These are phyloP conservation scores for Melinaea menophilus DNA, from an alignment of 2,888 invertebrate species.

Conservation along the genomic window DNA sequence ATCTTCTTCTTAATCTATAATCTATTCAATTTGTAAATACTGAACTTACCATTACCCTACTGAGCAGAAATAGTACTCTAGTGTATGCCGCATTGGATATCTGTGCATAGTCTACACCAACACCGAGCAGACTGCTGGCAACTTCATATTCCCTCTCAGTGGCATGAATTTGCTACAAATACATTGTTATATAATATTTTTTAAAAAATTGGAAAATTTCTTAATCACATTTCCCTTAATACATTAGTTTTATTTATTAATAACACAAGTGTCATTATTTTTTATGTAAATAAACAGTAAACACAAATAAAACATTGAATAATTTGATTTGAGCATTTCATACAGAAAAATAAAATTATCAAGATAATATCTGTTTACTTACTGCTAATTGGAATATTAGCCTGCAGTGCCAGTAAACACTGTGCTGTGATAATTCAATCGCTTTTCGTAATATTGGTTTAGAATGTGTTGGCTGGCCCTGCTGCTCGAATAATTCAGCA, in stretches of 20 bases:
- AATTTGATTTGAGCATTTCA: not conserved
- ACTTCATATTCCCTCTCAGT: slow-evolving; percentile 93
- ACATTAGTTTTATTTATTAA: not conserved
- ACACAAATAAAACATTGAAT: not conserved
- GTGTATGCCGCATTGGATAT: slow-evolving; percentile 95
- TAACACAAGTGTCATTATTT: not conserved
- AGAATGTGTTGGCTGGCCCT: slow-evolving; percentile 88
- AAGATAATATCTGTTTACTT: slow-evolving; percentile 60
- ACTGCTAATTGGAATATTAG: slow-evolving; percentile 96
- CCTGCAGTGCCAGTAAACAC: slow-evolving; percentile 98
- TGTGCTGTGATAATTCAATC: slow-evolving; percentile 95
- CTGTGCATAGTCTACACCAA: slow-evolving; percentile 97
- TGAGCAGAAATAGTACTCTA: slow-evolving; percentile 93
- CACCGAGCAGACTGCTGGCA: slow-evolving; percentile 92
- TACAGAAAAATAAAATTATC: not conserved
- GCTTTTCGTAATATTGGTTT: slow-evolving; percentile 96
- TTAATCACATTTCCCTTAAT: not conserved
- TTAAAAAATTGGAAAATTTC: slow-evolving; percentile 7
- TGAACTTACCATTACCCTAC: slow-evolving; percentile 92
- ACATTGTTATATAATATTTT: not conserved
- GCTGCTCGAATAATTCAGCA: slow-evolving; percentile 93
- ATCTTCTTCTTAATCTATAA: too few relatives aligned
- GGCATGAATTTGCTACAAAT: slow-evolving; percentile 93
- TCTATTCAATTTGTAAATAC: not conserved
- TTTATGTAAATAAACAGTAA: not conserved